Conservation (phyloP, 2,113 vertebrate species). For the Neoarius graeffei region DNA sequence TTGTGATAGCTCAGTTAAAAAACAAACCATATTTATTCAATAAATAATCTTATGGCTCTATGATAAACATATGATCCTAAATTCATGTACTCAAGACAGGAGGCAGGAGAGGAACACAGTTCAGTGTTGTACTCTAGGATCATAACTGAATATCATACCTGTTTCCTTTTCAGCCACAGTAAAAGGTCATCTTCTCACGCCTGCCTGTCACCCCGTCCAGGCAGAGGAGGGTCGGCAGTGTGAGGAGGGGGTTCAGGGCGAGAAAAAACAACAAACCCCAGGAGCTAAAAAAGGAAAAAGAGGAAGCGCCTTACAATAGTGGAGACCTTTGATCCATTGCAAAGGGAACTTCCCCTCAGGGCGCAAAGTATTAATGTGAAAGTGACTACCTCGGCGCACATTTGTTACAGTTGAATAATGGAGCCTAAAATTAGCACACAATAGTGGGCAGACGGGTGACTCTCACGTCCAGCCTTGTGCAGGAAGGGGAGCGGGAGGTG, state of each 20-base stretch:
- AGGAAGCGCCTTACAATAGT: constrained; percentile 95
- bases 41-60: not conserved
- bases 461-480: constrained; percentile 72
- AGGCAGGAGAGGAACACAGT: not conserved
- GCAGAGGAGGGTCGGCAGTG: constrained; percentile 25
- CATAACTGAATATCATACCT: constrained; percentile 12
- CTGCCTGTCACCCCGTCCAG: constrained; percentile 62
- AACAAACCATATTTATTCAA: not conserved
- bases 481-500: constrained; percentile 76
- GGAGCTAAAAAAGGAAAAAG: constrained; percentile 79
- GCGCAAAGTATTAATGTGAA: constrained; percentile 80
- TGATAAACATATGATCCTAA: not conserved
- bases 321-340: constrained; percentile 87
- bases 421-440: constrained; percentile 94
- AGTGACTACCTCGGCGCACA: constrained; percentile 78
- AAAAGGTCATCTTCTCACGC: constrained; percentile 68
- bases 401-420: constrained; percentile 78
- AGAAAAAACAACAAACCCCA: constrained; percentile 70
- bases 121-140: not conserved
- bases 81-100: not conserved
- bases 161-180: constrained; percentile 28
- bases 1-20: not conserved
- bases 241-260: constrained; percentile 58
- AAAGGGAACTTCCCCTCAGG: constrained; percentile 73
- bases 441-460: constrained; percentile 79